Conservation (phyloP, 2,113 vertebrate species). For the Spheniscus mendiculus region DNA sequence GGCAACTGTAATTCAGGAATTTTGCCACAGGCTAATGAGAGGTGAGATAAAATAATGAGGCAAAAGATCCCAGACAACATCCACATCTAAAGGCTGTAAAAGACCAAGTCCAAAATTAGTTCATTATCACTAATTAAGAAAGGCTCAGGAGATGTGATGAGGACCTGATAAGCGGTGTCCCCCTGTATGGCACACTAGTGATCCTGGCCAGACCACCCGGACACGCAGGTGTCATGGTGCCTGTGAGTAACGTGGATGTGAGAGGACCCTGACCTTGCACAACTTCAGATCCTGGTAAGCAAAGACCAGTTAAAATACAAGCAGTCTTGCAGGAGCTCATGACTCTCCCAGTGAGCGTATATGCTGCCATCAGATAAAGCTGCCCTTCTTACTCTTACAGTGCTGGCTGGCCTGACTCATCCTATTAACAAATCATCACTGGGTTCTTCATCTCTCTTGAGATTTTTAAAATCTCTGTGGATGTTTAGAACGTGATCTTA, state of each 20-base stretch:
- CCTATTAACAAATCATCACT: not conserved
- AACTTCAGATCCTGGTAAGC: not conserved
- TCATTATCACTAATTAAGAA: not conserved
- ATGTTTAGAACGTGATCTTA: not conserved
- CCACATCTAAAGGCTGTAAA: not conserved
- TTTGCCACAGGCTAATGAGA: not conserved
- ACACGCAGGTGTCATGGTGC: accelerated
- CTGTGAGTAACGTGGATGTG: not conserved
- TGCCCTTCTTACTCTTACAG: no score
- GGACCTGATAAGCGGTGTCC: not conserved
- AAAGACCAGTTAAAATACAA: not conserved
- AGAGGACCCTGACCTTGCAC: not conserved
- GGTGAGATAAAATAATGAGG: slow-evolving; percentile 10
- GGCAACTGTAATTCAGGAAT: slow-evolving; percentile 34
- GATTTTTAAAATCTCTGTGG: not conserved
- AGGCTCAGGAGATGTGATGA: not conserved
- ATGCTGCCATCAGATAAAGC: not conserved
- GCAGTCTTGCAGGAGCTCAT: not conserved
- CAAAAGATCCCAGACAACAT: slow-evolving; percentile 4
- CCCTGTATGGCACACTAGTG: not conserved
- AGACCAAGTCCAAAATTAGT: not conserved
- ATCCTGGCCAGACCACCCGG: not conserved
- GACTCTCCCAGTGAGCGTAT: accelerated
- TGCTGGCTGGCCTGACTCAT: not conserved
- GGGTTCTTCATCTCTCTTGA: not conserved